Percentiles rank a stretch among this genome's conserved stretches.
These are phyloP conservation scores for Dryocosmus kuriphilus DNA, from an alignment of 2,888 invertebrate genomes.

Conservation along the genomic window DNA sequence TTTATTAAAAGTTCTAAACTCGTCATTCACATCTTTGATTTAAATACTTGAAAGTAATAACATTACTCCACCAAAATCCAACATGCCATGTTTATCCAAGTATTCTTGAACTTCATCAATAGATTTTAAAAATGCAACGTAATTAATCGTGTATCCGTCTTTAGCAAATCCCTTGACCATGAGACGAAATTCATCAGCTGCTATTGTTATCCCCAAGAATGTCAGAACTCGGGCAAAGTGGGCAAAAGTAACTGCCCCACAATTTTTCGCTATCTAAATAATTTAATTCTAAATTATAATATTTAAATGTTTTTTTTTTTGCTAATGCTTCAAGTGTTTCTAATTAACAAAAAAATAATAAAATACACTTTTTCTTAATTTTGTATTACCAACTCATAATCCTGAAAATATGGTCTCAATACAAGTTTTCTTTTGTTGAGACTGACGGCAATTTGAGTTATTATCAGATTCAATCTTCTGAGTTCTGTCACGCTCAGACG, in stretches of 20 bases:
- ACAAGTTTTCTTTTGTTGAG: constrained; percentile 81
- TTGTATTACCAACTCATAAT: constrained; percentile 82
- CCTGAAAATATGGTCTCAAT: constrained; percentile 86
- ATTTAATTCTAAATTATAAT: constrained; percentile 9
- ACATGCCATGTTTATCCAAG: constrained; percentile 76
- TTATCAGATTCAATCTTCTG: constrained; percentile 83
- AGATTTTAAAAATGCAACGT: constrained; percentile 85
- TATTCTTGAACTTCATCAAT: constrained; percentile 84
- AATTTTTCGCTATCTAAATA: constrained; percentile 84
- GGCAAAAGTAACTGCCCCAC: constrained; percentile 86
- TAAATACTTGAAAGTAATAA: background rate
- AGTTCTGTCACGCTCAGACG: constrained; percentile 83
- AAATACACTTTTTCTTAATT: background rate
- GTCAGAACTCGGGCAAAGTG: constrained; percentile 88
- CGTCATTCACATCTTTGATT: background rate
- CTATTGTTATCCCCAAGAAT: constrained; percentile 84
- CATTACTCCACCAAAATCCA: constrained; percentile 15
- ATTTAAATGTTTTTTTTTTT: background rate
- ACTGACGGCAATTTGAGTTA: constrained; percentile 85
- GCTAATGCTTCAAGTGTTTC: background rate
- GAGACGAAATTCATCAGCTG: constrained; percentile 86
- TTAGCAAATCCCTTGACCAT: constrained; percentile 87
- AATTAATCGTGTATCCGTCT: constrained; percentile 88
- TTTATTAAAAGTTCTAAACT: background rate
- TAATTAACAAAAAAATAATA: background rate